Evolutionary conservation across 2,888 invertebrate species (phyloP).

Genomic region (Leptogaster cylindrica): DNA sequence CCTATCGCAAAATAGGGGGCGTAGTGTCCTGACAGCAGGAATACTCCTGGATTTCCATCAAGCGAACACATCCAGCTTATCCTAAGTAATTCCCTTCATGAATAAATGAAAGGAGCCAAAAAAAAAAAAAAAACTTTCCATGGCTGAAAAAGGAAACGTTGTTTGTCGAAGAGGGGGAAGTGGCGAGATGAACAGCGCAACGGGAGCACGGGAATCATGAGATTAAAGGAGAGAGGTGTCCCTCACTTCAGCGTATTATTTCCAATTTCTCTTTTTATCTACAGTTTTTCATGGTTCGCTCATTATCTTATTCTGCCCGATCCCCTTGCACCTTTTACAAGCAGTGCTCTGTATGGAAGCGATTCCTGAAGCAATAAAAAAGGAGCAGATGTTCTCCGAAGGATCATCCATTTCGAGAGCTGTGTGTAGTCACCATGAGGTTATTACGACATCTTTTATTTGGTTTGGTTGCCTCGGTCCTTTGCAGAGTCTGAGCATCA

Average conservation of each 20-base stretch:
- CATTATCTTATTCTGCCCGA: background rate
- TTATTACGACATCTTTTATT: too few relatives aligned
- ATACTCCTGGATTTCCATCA: conserved; percentile 38
- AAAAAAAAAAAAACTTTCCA: too few relatives aligned
- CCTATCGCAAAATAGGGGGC: too few relatives aligned
- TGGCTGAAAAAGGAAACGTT: conserved; percentile 13
- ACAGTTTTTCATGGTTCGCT: background rate
- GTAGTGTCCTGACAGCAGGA: too few relatives aligned
- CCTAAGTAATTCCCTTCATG: conserved; percentile 34
- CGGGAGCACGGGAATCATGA: background rate
- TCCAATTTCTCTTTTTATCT: background rate
- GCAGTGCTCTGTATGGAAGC: conserved; percentile 22
- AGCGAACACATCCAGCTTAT: conserved; percentile 36
- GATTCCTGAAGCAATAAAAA: conserved; percentile 34
- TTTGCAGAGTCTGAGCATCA: too few relatives aligned
- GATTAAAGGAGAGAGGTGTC: background rate
- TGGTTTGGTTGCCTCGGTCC: too few relatives aligned
- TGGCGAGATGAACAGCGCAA: background rate
- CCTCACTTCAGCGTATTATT: too few relatives aligned
- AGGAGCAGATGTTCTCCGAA: conserved; percentile 31
- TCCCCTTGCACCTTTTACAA: background rate
- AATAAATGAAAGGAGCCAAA: conserved; percentile 28
- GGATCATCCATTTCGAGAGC: too few relatives aligned
- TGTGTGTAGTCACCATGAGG: too few relatives aligned
- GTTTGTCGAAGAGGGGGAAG: background rate